These are phyloP conservation scores for Selene dorsalis DNA, from an alignment of 2,797 vertebrate genomes.

Conservation along the genomic window DNA sequence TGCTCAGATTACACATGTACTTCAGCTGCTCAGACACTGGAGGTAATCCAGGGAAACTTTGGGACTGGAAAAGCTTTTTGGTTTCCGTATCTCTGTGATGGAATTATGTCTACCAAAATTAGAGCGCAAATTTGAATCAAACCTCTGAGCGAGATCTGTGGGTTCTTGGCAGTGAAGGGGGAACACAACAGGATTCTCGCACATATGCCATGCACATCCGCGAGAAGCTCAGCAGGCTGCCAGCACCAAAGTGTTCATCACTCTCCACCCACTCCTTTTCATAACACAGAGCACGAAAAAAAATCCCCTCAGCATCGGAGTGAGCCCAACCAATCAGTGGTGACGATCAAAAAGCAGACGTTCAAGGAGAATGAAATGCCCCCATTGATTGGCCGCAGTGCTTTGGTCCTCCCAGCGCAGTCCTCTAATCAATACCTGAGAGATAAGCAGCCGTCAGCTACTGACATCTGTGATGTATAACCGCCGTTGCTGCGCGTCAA, in stretches of 20 bases:
- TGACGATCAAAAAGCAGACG: conserved; percentile 69
- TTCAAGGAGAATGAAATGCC: conserved; percentile 81
- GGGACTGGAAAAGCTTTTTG: conserved; percentile 38
- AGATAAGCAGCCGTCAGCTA: conserved; percentile 81
- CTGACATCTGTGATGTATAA: conserved; percentile 76
- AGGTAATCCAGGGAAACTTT: conserved; percentile 67
- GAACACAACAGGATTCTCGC: conserved; percentile 72
- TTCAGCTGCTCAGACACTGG: conserved; percentile 43
- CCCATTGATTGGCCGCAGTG: conserved; percentile 77
- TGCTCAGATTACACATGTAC: conserved; percentile 57
- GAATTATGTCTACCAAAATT: conserved; percentile 72
- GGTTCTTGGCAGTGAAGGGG: conserved; percentile 72
- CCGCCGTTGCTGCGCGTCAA: conserved; percentile 48
- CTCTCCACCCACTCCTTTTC: conserved; percentile 74
- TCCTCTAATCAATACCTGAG: conserved; percentile 73
- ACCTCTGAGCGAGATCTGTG: conserved; percentile 72
- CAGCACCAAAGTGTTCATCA: conserved; percentile 74
- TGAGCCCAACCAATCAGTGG: conserved; percentile 67
- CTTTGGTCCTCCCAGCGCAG: conserved; percentile 56
- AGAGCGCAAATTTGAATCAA: conserved; percentile 71
- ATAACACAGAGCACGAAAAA: conserved; percentile 43
- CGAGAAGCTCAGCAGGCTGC: conserved; percentile 72
- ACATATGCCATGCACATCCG: conserved; percentile 75
- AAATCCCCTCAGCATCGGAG: conserved; percentile 31
- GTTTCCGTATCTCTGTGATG: conserved; percentile 57